Percentiles rank a stretch among this genome's conserved stretches.
phyloP scores from a whole-genome alignment of 2,113 vertebrate genomes.

The Phrynocephalus versicolor region DNA sequence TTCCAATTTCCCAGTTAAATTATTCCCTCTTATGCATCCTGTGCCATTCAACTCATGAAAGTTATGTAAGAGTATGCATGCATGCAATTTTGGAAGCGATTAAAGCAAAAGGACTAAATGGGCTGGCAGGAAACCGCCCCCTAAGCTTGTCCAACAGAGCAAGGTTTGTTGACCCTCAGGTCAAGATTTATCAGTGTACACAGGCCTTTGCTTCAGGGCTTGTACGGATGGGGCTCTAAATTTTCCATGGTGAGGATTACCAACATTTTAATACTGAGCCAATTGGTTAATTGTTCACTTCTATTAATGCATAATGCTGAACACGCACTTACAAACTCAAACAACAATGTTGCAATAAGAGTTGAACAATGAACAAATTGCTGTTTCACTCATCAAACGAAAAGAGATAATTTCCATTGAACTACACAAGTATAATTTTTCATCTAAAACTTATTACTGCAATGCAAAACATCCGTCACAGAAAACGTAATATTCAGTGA shows the following conservation, averaged over 20 bases:
- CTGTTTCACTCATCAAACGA: background rate
- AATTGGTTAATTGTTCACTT: slow-evolving; percentile 33
- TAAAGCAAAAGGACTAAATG: background rate
- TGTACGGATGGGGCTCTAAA: slow-evolving; percentile 17
- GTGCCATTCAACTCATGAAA: background rate
- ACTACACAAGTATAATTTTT: background rate
- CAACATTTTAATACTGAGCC: slow-evolving; percentile 27
- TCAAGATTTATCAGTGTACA: slow-evolving; percentile 60
- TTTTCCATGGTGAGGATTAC: slow-evolving; percentile 15
- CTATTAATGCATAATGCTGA: slow-evolving; percentile 32
- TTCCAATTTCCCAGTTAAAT: background rate
- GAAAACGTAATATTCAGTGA: background rate
- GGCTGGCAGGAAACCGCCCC: slow-evolving; percentile 32
- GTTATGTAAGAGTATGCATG: background rate
- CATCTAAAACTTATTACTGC: background rate
- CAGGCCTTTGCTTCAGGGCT: background rate
- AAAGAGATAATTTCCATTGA: background rate
- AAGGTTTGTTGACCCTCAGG: slow-evolving; percentile 45
- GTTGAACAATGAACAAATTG: background rate
- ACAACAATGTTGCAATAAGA: background rate
- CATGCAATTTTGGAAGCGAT: slow-evolving; percentile 7
- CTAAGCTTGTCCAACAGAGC: slow-evolving; percentile 37
- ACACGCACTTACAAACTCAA: background rate
- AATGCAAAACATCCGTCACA: background rate
- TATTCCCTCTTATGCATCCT: too few species aligned